Conservation (phyloP, 2,888 invertebrate genomes). For the Drosophila paranaensis region DNA sequence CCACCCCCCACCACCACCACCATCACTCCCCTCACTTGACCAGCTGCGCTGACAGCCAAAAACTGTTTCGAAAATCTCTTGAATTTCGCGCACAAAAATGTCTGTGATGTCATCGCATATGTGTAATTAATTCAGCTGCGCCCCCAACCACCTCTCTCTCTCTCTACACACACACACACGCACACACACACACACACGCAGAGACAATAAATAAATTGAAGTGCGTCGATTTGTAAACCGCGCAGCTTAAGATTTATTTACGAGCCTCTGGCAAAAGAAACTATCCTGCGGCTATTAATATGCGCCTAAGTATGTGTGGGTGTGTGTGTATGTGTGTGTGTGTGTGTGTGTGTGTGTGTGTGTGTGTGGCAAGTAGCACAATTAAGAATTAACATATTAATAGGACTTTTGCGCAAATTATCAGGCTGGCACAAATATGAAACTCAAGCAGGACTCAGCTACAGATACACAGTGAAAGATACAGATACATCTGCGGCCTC, state of each 20-base stretch:
- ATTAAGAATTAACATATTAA: constrained; percentile 81
- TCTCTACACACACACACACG: neutral
- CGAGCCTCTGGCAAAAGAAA: constrained; percentile 53
- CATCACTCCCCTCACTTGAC: constrained; percentile 14
- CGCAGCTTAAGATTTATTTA: constrained; percentile 72
- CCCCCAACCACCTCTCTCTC: neutral
- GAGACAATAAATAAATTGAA: constrained; percentile 66
- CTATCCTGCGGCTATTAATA: constrained; percentile 69
- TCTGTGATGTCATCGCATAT: constrained; percentile 57
- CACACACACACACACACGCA: constrained; percentile 1
- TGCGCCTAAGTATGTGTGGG: constrained; percentile 40
- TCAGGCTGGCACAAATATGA: constrained; percentile 68
- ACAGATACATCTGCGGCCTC: constrained; percentile 29
- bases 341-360: constrained; percentile 12
- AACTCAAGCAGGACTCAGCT: constrained; percentile 41
- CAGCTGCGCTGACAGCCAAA: constrained; percentile 42
- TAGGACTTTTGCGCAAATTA: constrained; percentile 81
- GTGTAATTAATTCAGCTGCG: constrained; percentile 60
- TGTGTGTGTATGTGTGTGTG: constrained; percentile 18
- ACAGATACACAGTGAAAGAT: constrained; percentile 31
- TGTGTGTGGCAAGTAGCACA: constrained; percentile 62
- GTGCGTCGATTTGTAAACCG: constrained; percentile 72
- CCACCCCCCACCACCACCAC: neutral
- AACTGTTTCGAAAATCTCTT: constrained; percentile 13
- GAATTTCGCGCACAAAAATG: constrained; percentile 35